A percentile compares a stretch with the other conserved stretches of the same genome.
phyloP scores from a whole-genome alignment of 2,113 vertebrate genomes.

The Ariopsis seemanni region DNA sequence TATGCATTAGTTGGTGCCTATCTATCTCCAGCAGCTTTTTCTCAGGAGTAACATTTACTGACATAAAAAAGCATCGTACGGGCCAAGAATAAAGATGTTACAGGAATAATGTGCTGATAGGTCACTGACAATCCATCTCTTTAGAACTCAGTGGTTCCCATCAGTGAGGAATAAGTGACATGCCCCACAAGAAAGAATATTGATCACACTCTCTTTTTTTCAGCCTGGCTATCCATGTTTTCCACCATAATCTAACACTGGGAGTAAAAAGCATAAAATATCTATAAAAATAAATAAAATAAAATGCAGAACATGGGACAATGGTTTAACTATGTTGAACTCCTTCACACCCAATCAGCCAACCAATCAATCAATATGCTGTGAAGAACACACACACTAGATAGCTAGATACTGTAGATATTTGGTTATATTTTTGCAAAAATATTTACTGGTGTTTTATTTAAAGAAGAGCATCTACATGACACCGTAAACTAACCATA shows the following conservation, averaged over 20 bases:
- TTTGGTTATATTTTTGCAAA: background rate
- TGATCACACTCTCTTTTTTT: conserved; percentile 6
- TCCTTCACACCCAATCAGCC: background rate
- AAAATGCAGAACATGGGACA: background rate
- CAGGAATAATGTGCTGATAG: conserved; percentile 41
- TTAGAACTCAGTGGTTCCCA: conserved; percentile 41
- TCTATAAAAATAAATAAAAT: background rate
- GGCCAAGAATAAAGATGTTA: conserved; percentile 37
- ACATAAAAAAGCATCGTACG: conserved; percentile 40
- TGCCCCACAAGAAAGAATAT: conserved; percentile 37
- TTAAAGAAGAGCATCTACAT: background rate
- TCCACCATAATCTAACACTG: background rate
- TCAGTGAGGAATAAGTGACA: conserved; percentile 45
- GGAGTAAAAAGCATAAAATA: background rate
- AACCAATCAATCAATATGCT: background rate
- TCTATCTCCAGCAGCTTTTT: background rate
- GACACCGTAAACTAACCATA: background rate
- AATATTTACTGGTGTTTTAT: background rate
- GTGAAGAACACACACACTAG: too few relatives aligned
- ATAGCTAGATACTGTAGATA: background rate
- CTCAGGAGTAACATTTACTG: conserved; percentile 35
- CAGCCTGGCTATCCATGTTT: background rate
- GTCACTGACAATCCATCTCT: conserved; percentile 39
- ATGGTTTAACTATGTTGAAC: background rate
- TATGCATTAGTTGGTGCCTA: background rate